Conservation (phyloP, 2,888 invertebrate species). For the Synanthedon formicaeformis region DNA sequence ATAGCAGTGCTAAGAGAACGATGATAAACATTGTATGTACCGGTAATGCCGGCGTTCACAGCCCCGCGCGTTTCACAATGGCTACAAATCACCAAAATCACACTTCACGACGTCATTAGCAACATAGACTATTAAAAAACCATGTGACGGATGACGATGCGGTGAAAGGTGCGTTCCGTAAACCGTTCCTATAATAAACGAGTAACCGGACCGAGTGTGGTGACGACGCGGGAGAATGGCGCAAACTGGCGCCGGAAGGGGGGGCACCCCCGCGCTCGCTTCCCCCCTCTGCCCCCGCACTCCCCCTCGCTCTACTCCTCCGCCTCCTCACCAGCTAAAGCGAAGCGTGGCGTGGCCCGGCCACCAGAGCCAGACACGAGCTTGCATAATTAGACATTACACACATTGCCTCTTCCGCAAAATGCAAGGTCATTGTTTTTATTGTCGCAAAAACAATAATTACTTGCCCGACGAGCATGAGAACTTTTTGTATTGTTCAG, state of each 20-base stretch:
- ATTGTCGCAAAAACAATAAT: not conserved
- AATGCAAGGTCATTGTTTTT: slow-evolving; percentile 44
- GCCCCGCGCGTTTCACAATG: slow-evolving; percentile 39
- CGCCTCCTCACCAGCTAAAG: not conserved
- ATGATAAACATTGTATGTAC: slow-evolving; percentile 26
- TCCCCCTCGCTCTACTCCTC: slow-evolving; percentile 14
- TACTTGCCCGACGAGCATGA: not conserved
- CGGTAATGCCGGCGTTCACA: slow-evolving; percentile 29
- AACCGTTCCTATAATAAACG: slow-evolving; percentile 47
- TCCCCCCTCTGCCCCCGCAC: slow-evolving; percentile 10
- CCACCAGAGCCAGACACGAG: slow-evolving; percentile 43
- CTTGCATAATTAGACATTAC: slow-evolving; percentile 63
- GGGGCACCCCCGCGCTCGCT: slow-evolving; percentile 24
- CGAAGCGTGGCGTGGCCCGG: slow-evolving; percentile 21
- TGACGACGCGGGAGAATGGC: slow-evolving; percentile 62
- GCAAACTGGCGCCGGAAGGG: slow-evolving; percentile 54
- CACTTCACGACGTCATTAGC: slow-evolving; percentile 57
- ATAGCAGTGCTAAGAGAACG: not conserved
- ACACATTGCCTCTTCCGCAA: slow-evolving; percentile 51
- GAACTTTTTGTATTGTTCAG: not conserved
- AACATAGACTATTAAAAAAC: slow-evolving; percentile 43
- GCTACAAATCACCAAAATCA: slow-evolving; percentile 64
- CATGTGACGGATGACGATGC: slow-evolving; percentile 42
- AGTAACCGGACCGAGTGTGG: slow-evolving; percentile 51
- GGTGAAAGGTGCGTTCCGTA: slow-evolving; percentile 63